Base-by-base conservation (phyloP, 1,140 invertebrate species). In the Drosophila triauraria region DNA sequence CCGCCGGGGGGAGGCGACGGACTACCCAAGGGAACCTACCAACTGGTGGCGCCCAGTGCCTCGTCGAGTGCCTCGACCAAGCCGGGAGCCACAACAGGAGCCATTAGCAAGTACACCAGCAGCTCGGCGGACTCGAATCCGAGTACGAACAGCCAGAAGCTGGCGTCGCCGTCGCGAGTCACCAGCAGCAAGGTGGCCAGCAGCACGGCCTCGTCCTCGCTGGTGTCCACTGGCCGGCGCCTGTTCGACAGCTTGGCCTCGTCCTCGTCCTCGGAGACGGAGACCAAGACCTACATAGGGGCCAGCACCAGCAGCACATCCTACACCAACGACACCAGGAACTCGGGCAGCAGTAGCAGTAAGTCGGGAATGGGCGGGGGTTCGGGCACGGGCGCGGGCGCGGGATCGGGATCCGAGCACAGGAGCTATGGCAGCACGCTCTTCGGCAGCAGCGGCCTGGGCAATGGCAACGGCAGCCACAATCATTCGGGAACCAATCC, bases 161-260 rank as follows among this genome's bases (percentile, higher is more conserved):
- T 62, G 61, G 62, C 80, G 4, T 80, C 90, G 53, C 92, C 92
- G 12, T 83, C 91, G 42, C 81, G 82, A 46, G 23, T 75, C 30
- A n/a, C 48, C 40, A 70, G 40, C 17, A 59, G 27, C 44, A 87
- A 78, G 43, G 84, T 67, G 27, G 27, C n/a, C 38, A 51, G 78
- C 56, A 54, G 80, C 58, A 69, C 47, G 8, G 75, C 65, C 78
- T 71, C 81, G 42, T 71, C 88, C 9, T 92, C 91, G 15, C 61
- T 84, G 53, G 84, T 92, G 38, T 92, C 91, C 48, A 92, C 74
- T 2, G 91, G 91, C 27, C 78, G 91, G 53, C 77, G 91, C 17
- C 71, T 92, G 56, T 92, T 92, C 57, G 91, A 92, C 74, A 92
- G 87, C 32, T 65, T 92, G n/a, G 86, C 87, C 63, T 91, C 85